Percentiles rank a stretch among this genome's conserved stretches.
These are phyloP conservation scores for Gyps fulvus DNA, from an alignment of 2,113 vertebrate genomes.

Conservation along the genomic window DNA sequence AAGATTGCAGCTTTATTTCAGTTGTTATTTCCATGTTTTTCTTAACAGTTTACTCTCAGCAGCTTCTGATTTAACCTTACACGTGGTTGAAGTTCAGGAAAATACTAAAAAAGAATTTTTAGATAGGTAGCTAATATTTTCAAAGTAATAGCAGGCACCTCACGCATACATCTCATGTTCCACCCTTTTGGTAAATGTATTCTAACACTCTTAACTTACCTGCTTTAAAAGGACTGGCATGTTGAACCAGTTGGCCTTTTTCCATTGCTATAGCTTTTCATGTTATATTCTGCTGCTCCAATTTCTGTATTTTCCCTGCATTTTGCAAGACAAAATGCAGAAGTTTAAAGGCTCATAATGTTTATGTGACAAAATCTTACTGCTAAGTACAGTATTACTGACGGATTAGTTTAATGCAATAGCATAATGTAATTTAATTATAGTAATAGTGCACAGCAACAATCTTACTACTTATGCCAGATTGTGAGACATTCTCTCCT, in stretches of 20 bases:
- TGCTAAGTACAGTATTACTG: slow-evolving; percentile 71
- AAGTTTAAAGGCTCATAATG: slow-evolving; percentile 37
- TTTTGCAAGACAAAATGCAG: slow-evolving; percentile 35
- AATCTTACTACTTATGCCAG: slow-evolving; percentile 65
- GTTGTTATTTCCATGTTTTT: slow-evolving; percentile 23
- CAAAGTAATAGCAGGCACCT: slow-evolving; percentile 20
- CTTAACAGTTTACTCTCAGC: neutral
- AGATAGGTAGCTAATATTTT: neutral
- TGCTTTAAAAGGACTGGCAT: slow-evolving; percentile 41
- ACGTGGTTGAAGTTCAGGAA: neutral
- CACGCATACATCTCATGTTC: neutral
- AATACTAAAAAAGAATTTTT: neutral
- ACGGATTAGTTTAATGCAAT: slow-evolving; percentile 66
- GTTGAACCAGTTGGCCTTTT: slow-evolving; percentile 55
- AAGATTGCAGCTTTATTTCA: neutral
- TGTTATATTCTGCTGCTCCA: slow-evolving; percentile 32
- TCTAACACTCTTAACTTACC: slow-evolving; percentile 49
- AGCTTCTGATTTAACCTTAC: neutral
- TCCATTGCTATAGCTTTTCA: slow-evolving; percentile 25
- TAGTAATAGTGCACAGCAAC: slow-evolving; percentile 70
- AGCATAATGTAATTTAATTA: slow-evolving; percentile 70
- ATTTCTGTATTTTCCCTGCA: slow-evolving; percentile 5
- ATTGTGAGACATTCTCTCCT: slow-evolving; percentile 62
- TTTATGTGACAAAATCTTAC: slow-evolving; percentile 57
- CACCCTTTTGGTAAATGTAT: slow-evolving; percentile 40